These are phyloP conservation scores for Ptiloglossa arizonensis DNA, from an alignment of 1,140 invertebrate species.

Conservation along the genomic window DNA sequence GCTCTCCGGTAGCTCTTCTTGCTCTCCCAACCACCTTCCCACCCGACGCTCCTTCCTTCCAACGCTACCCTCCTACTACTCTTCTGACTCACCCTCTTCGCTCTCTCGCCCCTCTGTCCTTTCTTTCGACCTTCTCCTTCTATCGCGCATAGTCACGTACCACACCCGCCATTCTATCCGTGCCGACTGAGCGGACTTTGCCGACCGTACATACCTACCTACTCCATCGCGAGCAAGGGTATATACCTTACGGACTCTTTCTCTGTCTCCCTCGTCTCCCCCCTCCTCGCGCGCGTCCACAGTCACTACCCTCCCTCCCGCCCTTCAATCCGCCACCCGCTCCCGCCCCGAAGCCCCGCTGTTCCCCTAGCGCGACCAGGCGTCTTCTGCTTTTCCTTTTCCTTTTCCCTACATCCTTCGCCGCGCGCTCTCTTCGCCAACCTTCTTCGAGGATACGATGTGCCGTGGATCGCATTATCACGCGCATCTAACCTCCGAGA, in stretches of 20 bases:
- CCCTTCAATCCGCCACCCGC: conserved; percentile 7
- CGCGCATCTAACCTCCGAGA: conserved; percentile 67
- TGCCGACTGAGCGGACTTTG: conserved; percentile 63
- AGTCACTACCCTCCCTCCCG: conserved; percentile 8
- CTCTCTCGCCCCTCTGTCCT: conserved; percentile 18
- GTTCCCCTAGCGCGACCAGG: no score
- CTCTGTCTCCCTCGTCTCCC: neutral
- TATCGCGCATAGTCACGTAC: conserved; percentile 65
- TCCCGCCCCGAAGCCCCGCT: neutral
- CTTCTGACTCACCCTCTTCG: neutral
- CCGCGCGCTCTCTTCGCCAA: neutral
- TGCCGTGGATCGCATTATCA: conserved; percentile 64
- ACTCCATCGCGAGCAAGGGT: conserved; percentile 59
- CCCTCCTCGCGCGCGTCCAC: no score
- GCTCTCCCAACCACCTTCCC: conserved; percentile 45
- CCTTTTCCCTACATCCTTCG: neutral
- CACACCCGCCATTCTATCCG: conserved; percentile 69
- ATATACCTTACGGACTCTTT: conserved; percentile 53
- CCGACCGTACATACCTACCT: conserved; percentile 56
- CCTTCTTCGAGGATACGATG: conserved; percentile 55
- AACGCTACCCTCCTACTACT: neutral
- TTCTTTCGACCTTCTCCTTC: conserved; percentile 65
- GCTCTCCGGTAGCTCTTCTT: conserved; percentile 69
- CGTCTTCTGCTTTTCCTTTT: conserved; percentile 25
- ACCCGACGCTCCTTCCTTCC: conserved; percentile 38